A percentile compares a stretch with the other conserved stretches of the same genome.
These are phyloP conservation scores for Anabas testudineus DNA, from an alignment of 2,797 vertebrate genomes.

Conservation along the genomic window DNA sequence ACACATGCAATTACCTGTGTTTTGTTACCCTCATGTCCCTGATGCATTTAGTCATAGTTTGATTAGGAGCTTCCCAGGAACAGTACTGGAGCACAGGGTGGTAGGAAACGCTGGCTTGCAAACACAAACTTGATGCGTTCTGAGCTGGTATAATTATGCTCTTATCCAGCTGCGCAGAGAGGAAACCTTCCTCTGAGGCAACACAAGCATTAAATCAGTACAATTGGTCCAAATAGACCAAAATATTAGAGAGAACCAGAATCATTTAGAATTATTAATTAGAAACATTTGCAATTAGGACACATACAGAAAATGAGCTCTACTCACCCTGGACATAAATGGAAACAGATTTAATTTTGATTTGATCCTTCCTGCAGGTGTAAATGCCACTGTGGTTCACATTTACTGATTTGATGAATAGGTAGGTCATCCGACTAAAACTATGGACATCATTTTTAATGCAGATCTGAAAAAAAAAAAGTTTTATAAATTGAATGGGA, in stretches of 20 bases:
- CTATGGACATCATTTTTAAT: rapidly evolving
- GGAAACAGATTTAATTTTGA: constrained; percentile 41
- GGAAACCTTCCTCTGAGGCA: constrained; percentile 86
- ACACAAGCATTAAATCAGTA: constrained; percentile 4
- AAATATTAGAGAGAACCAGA: constrained; percentile 3
- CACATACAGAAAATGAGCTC: constrained; percentile 4
- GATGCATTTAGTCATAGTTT: constrained; percentile 73
- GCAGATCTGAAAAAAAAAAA: constrained; percentile 59
- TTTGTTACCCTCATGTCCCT: constrained; percentile 41
- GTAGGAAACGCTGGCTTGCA: constrained; percentile 86
- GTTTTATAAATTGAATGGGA: not conserved
- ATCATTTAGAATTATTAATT: not conserved
- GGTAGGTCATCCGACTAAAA: rapidly evolving
- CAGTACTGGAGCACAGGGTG: constrained; percentile 86
- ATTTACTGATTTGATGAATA: constrained; percentile 64
- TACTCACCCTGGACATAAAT: constrained; percentile 78
- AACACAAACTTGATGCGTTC: constrained; percentile 78
- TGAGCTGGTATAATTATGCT: constrained; percentile 71
- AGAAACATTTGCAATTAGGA: not conserved
- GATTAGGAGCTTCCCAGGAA: constrained; percentile 86
- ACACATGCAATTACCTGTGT: constrained; percentile 61
- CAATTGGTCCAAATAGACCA: not conserved
- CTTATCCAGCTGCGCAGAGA: constrained; percentile 82
- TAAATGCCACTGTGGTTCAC: constrained; percentile 69
- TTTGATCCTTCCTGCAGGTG: constrained; percentile 54